Conservation (phyloP, 1,140 invertebrate species). For the Aleiodes sp. region DNA sequence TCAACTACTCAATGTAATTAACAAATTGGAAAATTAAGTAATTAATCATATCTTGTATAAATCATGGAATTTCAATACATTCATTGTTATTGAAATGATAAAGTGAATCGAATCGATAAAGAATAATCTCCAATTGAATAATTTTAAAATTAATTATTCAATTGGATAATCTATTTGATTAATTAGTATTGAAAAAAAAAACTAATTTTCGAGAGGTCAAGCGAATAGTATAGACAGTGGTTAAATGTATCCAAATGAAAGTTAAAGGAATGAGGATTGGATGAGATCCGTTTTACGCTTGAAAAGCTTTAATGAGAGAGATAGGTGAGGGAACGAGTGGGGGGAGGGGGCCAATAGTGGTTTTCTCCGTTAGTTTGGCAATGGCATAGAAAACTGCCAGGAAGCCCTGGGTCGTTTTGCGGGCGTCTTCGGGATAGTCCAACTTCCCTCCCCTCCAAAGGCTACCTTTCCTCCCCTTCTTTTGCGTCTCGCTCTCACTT, state of each 20-base stretch:
- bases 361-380: slow-evolving; percentile 43
- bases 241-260: neutral
- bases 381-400: slow-evolving; percentile 31
- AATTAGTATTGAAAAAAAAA: neutral
- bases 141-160: neutral
- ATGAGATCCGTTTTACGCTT: slow-evolving; percentile 16
- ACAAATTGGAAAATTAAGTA: slow-evolving; percentile 5
- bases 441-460: slow-evolving; percentile 28
- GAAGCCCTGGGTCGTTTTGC: slow-evolving; percentile 23
- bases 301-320: slow-evolving; percentile 8
- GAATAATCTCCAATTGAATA: no score
- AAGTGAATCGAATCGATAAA: no score
- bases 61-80: no score
- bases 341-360: slow-evolving; percentile 50
- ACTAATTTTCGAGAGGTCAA: neutral
- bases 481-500: slow-evolving; percentile 5
- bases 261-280: neutral
- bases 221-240: neutral
- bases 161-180: neutral
- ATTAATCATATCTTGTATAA: neutral
- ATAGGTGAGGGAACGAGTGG: slow-evolving; percentile 27
- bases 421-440: slow-evolving; percentile 29
- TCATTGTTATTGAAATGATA: no score
- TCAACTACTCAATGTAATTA: slow-evolving; percentile 4
- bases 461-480: neutral